Base-by-base conservation (phyloP, 2,113 vertebrate genomes). In the Perca schrenkii region DNA sequence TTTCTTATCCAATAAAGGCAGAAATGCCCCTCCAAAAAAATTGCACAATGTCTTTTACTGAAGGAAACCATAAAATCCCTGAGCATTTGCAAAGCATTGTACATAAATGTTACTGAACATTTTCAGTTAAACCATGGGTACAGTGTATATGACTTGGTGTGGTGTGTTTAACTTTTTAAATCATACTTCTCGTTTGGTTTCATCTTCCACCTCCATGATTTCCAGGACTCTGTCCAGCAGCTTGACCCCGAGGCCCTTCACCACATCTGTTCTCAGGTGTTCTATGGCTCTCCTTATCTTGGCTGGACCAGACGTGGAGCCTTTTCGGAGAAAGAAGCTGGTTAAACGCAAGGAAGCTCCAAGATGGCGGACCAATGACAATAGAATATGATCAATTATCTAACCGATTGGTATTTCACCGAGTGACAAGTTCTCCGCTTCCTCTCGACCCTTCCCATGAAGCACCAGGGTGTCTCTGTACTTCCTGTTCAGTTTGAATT, bases 381-480 rank as follows among this genome's bases (percentile, higher is more conserved):
- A 34, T 3, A 58, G 8, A 57, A 63, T 60, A 58, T 67, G 19
- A 56, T 19, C 1, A 56, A 77, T 15, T 21, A n/a, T 80, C 77
- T 49, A 4, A 99, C 97, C 97, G 93, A 92, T 91, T 78, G 95
- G 94, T 67, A 98, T 92, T 76, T 96, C 94, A 54, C 94, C 89
- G 16, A 98, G 82, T 68, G 95, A 80, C 47, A 97, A 86, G 66
- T 95, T 93, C 58, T 95, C 93, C 17, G 90, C 89, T 62, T 95
- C 96, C 68, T 94, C 95, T 57, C 74, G 70, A 83, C 94, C 93
- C 86, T 97, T 99, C 62, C 98, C 98, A 82, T 99, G 97, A 85
- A 99, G 96, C 84, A 96, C 90, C 83, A 99, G 93, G 0, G 98
- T 99, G 91, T 99, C 98, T 71, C 94, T 94, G 77, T 99, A 99